Evolutionary conservation across 2,888 invertebrate genomes (phyloP).

Genomic region (Spialia ferax): DNA sequence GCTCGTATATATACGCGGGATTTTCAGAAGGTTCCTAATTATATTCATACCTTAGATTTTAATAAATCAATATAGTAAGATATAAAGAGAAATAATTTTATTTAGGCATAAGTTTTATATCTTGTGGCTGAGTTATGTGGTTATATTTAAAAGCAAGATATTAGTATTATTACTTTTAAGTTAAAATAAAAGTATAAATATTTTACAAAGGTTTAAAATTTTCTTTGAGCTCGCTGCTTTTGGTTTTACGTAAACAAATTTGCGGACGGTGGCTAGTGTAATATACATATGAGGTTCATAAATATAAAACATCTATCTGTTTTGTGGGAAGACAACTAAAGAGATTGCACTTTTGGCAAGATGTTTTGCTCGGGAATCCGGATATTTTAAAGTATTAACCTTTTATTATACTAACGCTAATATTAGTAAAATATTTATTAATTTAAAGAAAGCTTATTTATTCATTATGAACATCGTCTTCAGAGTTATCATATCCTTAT

Average conservation of each 20-base stretch:
- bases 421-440: neutral
- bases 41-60: too few species aligned
- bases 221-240: neutral
- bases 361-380: constrained; percentile 21
- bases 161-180: neutral
- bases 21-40: too few species aligned
- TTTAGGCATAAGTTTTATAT: neutral
- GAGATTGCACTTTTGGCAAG: constrained; percentile 40
- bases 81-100: neutral
- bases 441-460: too few species aligned
- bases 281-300: constrained; percentile 34
- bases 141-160: neutral
- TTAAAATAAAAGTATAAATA: constrained; percentile 2
- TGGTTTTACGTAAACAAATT: neutral
- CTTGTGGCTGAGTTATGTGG: neutral
- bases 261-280: constrained; percentile 9
- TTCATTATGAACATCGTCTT: too few species aligned
- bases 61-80: too few species aligned
- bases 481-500: too few species aligned
- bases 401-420: constrained; percentile 20
- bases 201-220: constrained; percentile 8
- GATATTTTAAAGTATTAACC: constrained; percentile 27
- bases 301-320: constrained; percentile 37
- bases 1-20: too few species aligned
- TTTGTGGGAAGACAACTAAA: constrained; percentile 40